Evolutionary conservation across 2,113 vertebrate genomes (phyloP), one percentile per base, ranked within the genome.

Genomic region (Alces alces): DNA sequence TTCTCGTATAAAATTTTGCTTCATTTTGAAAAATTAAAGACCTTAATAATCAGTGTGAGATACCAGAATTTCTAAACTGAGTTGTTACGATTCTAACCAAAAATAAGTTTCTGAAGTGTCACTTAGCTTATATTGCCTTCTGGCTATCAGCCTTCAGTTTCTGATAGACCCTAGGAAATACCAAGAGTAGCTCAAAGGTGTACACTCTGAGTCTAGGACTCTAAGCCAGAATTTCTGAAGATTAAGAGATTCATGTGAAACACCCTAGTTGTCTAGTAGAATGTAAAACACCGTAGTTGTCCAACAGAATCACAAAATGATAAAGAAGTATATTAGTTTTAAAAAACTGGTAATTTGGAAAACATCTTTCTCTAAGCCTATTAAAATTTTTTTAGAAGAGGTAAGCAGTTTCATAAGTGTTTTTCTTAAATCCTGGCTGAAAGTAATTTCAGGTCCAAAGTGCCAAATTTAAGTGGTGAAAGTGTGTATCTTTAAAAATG

Each of bases 11-110:
- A 57, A 86, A 86, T 84, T 96, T 92, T 76, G 45, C 94, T 91
- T 88, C n/a, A 30, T 86, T 86, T 97, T 88, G 55, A 88, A 91
- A 91, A 96, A 87, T 89, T 93, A 82, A 91, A 83, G 39, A 33
- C 14, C 43, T 90, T 79, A 70, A 10, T 76, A 92, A 61, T 95
- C 25, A 52, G 58, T 84, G 27, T 87, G 52, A 90, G 57, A 25
- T 58, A 70, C 30, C 61, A 70, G 36, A 54, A 89, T 95, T 98
- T 97, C 57, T 83, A 52, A 39, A 61, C 83, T 52, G 79, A 93
- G 28, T 85, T 36, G 47, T 28, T 84, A 76, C 3, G 86, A 95
- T 89, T 94, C 57, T 58, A 76, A 60, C 9, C 6, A 17, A 76
- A 87, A 61, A 54, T 82, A 86, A 88, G 25, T 3, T 54, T 93